Evolutionary conservation across 2,113 vertebrate genomes (phyloP).

Genomic region (Falcunculus frontatus): DNA sequence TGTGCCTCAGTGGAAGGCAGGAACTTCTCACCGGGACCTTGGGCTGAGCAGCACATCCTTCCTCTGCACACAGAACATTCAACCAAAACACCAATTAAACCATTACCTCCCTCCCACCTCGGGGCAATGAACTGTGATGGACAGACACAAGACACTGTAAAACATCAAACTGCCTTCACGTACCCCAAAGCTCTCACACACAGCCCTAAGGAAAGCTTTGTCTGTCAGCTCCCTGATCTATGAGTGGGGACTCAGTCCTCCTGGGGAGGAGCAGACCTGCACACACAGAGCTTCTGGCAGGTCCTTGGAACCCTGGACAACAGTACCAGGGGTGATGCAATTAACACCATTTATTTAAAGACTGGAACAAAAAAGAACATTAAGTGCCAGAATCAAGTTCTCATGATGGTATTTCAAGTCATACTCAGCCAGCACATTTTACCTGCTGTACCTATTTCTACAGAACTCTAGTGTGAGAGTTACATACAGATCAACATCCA

Average conservation of each 20-base stretch:
- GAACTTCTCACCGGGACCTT: neutral
- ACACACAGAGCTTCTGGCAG: neutral
- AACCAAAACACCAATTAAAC: neutral
- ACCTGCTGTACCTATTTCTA: neutral
- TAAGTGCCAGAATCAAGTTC: neutral
- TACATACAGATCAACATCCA: neutral
- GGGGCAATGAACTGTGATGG: accelerated
- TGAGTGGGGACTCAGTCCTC: neutral
- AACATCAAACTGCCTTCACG: neutral
- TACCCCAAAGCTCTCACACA: neutral
- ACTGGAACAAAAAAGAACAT: neutral
- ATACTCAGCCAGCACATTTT: neutral
- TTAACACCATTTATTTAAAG: neutral
- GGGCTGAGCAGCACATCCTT: neutral
- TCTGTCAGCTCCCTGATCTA: neutral
- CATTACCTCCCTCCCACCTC: neutral
- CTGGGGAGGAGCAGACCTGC: neutral
- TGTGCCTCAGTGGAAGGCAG: neutral
- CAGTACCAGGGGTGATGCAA: neutral
- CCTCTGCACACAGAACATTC: neutral
- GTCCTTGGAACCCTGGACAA: neutral
- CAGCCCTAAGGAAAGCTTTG: neutral
- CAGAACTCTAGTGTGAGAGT: neutral
- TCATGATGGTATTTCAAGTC: neutral
- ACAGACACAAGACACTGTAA: neutral